Base-by-base conservation (phyloP, 2,797 vertebrate genomes). In the Crenuchus spilurus region DNA sequence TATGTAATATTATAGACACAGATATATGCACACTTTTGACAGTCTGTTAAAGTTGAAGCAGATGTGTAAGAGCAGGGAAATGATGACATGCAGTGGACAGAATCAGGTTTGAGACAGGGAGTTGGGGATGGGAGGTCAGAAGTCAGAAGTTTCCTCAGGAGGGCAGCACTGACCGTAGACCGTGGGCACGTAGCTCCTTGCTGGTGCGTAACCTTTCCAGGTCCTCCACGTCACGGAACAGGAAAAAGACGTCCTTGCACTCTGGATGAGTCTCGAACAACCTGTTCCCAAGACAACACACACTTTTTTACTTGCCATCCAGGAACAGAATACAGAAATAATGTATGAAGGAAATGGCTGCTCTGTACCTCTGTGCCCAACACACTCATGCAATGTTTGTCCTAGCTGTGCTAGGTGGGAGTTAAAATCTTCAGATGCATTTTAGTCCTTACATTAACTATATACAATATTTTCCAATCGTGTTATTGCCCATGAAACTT, bases 181-280 rank as follows among this genome's bases (percentile, higher is more conserved):
- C 92, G 2, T 94, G 93, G 0, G 92, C 90, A 39, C 92, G 85
- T 22, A 94, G 90, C 77, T 94, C 92, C 14, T 89, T 86, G 83
- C 84, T 94, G 72, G 88, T 92, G 70, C 88, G 75, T 69, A 94
- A 61, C 76, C 84, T 89, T 84, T 93, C 92, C 86, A 93, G 86
- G 80, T 94, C 92, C 86, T 93, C 83, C 82, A 94, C 92, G 1
- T 92, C 91, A 80, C 92, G 87, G 77, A 94, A 94, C 66, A 94
- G 88, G 88, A 94, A 94, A 87, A 94, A 94, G 67, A 93, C 92
- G 6, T 94, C 92, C 78, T 94, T 94, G 87, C 92, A 94, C 81
- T 94, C 92, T 0, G 93, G 92, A 81, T 94, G 93, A 35, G 92
- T 93, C 88, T 94, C 93, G 83, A 94, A 94, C 87, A 94, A 88